Base-by-base conservation (phyloP, 2,797 vertebrate species). In the Saxicola maurus region DNA sequence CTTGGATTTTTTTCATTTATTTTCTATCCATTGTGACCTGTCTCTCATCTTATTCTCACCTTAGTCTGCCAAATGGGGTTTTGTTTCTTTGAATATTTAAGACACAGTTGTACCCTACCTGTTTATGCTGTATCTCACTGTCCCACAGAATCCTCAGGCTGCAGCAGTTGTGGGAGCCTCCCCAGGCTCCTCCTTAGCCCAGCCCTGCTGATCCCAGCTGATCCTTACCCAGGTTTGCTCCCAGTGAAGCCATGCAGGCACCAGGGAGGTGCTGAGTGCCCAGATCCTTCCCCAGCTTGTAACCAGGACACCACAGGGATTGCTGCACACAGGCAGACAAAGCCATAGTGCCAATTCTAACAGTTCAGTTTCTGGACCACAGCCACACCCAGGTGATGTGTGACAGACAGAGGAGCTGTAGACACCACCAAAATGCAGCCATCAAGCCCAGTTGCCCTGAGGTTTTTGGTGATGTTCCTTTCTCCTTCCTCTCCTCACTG, bases 271-370 rank as follows among this genome's bases (percentile, higher is more conserved):
- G 17, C 15, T 28, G 67, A 65, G 38, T 6, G 19, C 18, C 11
- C 1, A 0, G 2, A 15, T 72, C 8, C 67, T 53, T 19, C 14
- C 15, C 19, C 35, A 40, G 23, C 28, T 12, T 0, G 0, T 25
- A 46, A 40, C 37, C 33, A 59, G 67, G 28, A 46, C 48, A 24
- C 15, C 27, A 25, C 31, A 48, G 79, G 40, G 31, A 18, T 46
- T 52, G 7, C 7, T 62, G 18, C 7, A 5, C 27, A 25, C 52
- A 64, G 17, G 17, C 9, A 60, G 31, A 48, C 15, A 76, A 69
- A 84, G 15, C 9, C n/a, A 27, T 15, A 27, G 42, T 16, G 11
- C 7, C 31, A 79, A 4, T 12, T 64, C 38, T 55, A 33, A 59
- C 2, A 5, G 62, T 76, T 68, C 18, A 1, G 18, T 17, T 61